Evolutionary conservation across 2,888 invertebrate genomes (phyloP).

Genomic region (Trissonchulus sp.): DNA sequence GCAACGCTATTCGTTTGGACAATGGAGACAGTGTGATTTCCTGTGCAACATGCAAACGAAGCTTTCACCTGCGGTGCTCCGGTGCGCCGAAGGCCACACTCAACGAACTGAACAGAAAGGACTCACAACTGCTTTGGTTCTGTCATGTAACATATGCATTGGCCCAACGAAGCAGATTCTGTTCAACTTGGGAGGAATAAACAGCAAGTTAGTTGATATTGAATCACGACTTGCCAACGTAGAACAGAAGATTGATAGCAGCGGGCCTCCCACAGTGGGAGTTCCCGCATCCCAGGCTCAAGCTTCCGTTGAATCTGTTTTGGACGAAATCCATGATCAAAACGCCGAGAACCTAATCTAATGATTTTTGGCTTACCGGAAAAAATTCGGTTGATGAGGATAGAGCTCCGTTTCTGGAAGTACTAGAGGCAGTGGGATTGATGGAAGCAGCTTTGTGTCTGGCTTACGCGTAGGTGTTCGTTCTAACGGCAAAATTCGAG

Average conservation of each 20-base stretch:
- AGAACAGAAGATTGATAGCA: not conserved
- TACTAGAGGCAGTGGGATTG: no score
- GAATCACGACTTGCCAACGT: not conserved
- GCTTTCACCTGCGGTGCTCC: not conserved
- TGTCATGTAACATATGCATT: not conserved
- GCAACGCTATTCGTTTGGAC: not conserved
- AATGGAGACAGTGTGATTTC: not conserved
- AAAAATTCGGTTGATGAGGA: no score
- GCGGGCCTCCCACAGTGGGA: not conserved
- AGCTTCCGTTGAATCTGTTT: not conserved
- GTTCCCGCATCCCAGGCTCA: not conserved
- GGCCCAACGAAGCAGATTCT: not conserved
- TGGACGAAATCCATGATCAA: slow-evolving; percentile 1
- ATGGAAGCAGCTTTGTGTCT: no score
- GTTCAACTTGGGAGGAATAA: not conserved
- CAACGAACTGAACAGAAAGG: not conserved
- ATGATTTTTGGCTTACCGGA: not conserved
- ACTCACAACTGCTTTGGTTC: not conserved
- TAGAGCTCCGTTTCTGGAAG: no score
- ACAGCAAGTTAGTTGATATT: not conserved
- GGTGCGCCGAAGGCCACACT: not conserved
- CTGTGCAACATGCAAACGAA: not conserved
- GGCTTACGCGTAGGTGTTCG: no score
- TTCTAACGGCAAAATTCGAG: not conserved
- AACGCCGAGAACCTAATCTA: not conserved